Evolutionary conservation across 1,140 invertebrate species (phyloP).

Genomic region (Drusus annulatus): DNA sequence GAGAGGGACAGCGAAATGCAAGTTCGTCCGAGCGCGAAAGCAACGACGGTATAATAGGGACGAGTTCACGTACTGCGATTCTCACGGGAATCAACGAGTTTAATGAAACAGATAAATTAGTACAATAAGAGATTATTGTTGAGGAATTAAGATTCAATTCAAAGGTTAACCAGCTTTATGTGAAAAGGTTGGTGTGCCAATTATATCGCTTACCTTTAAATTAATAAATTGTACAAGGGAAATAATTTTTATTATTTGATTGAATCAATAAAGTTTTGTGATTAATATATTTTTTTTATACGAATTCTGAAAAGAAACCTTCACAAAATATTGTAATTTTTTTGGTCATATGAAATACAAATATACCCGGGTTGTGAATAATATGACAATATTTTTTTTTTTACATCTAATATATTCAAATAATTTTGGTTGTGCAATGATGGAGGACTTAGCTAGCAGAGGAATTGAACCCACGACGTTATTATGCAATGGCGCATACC

Average conservation of each 20-base stretch:
- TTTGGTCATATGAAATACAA: too few species aligned
- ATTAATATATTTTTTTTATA: too few species aligned
- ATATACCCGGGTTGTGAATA: too few species aligned
- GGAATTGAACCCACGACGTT: too few species aligned
- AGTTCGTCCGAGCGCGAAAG: not conserved
- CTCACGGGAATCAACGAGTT: conserved; percentile 53
- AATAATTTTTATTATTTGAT: not conserved
- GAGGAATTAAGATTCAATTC: not conserved
- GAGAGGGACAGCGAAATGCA: conserved; percentile 12
- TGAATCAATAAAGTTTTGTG: not conserved
- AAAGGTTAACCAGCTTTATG: not conserved
- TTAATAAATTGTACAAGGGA: not conserved
- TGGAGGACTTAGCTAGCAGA: too few species aligned
- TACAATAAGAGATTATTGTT: conserved; percentile 39
- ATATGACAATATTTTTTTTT: too few species aligned
- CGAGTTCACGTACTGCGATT: conserved; percentile 34
- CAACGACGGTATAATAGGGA: not conserved
- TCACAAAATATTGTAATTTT: too few species aligned
- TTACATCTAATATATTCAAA: too few species aligned
- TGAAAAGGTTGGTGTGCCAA: not conserved
- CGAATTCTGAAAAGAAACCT: too few species aligned
- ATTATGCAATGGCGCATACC: too few species aligned
- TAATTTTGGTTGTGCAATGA: too few species aligned
- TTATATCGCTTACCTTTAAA: not conserved
- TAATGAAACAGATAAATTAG: conserved; percentile 52